Evolutionary conservation across 2,888 invertebrate genomes (phyloP).

Genomic region (Smittia sp.): DNA sequence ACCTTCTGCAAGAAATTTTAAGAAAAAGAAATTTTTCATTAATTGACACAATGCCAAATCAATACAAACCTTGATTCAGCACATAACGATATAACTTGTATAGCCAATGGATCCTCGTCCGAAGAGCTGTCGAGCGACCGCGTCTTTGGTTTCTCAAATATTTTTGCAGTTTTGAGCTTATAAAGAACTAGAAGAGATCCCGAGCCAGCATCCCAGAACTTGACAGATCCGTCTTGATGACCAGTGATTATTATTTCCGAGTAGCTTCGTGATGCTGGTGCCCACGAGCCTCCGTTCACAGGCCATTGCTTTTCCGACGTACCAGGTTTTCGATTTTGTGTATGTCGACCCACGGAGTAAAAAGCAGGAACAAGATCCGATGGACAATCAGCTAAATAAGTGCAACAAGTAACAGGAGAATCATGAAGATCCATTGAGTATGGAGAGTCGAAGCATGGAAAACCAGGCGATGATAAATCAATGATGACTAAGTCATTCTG

Average conservation of each 20-base stretch:
- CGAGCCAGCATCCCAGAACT: conserved; percentile 98
- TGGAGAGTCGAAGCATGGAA: conserved; percentile 98
- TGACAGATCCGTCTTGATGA: conserved; percentile 96
- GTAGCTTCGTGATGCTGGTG: conserved; percentile 92
- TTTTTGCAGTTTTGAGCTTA: conserved; percentile 95
- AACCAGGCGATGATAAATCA: conserved; percentile 91
- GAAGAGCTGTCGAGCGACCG: conserved; percentile 60
- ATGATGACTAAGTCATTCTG: conserved; percentile 98
- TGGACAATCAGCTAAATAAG: conserved; percentile 97
- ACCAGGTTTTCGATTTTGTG: conserved; percentile 72
- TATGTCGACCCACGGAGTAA: conserved; percentile 86
- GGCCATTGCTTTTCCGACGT: conserved; percentile 96
- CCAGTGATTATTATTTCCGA: conserved; percentile 98
- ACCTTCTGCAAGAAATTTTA: conserved; percentile 50
- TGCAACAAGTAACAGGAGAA: conserved; percentile 95
- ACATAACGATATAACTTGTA: conserved; percentile 87
- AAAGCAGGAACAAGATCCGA: conserved; percentile 97
- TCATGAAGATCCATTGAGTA: conserved; percentile 99
- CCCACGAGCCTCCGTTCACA: conserved; percentile 94
- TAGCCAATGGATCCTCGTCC: conserved; percentile 85
- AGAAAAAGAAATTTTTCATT: neutral
- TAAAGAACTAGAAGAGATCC: conserved; percentile 94
- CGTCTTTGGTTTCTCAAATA: conserved; percentile 58
- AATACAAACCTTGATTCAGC: conserved; percentile 76
- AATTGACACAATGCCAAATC: neutral